phyloP scores from a whole-genome alignment of 2,797 vertebrate genomes.

The Clarias platycephalus region DNA sequence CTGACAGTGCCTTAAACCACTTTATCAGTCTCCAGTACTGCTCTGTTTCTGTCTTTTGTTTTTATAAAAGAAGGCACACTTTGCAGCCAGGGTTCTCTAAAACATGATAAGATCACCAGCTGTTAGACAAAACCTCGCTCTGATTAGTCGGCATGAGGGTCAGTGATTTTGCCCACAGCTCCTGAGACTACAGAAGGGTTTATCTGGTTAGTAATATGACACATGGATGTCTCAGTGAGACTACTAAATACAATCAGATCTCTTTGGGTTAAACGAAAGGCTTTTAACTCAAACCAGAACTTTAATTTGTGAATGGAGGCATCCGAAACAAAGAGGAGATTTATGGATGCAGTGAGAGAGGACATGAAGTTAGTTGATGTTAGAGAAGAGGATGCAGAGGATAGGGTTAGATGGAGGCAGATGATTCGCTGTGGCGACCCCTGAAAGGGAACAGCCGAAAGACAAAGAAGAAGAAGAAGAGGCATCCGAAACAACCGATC shows the following conservation, averaged over 20 bases:
- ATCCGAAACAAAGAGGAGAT: no score
- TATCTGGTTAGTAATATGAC: not conserved
- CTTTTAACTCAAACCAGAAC: no score
- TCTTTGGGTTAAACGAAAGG: not conserved
- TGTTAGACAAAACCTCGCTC: slow-evolving; percentile 4
- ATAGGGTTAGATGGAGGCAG: no score
- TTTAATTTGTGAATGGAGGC: no score
- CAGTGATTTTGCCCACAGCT: not conserved
- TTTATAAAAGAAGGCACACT: slow-evolving; percentile 8
- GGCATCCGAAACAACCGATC: no score
- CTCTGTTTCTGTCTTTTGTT: slow-evolving; percentile 5
- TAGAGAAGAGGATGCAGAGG: no score
- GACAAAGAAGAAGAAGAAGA: no score
- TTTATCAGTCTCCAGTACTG: not conserved
- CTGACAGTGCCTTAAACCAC: not conserved
- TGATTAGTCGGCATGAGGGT: not conserved
- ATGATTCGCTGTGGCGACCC: no score
- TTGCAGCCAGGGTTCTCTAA: not conserved
- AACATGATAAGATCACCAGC: not conserved
- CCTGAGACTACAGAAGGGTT: not conserved
- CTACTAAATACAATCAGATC: not conserved
- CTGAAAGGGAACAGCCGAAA: no score
- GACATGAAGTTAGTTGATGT: no score
- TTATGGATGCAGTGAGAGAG: no score
- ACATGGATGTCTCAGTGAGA: no score